Evolutionary conservation across 2,113 vertebrate species (phyloP).

Genomic region (Perognathus longimembris): DNA sequence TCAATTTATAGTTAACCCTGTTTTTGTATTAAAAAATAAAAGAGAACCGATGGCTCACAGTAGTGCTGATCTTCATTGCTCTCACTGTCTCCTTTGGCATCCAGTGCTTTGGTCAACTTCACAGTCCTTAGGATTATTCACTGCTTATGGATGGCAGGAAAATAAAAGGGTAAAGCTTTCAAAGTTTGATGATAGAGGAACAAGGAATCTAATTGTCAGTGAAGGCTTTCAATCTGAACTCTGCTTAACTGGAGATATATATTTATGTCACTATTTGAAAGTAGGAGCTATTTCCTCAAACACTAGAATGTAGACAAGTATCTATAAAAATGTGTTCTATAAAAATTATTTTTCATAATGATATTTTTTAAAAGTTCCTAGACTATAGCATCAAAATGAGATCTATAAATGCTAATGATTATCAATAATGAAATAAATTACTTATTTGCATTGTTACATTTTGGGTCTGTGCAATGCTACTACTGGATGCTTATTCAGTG

Average conservation of each 20-base stretch:
- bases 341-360: not conserved
- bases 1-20: not conserved
- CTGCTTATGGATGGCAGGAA: not conserved
- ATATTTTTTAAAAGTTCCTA: constrained; percentile 12
- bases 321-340: not conserved
- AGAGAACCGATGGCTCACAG: too few species aligned
- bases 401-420: not conserved
- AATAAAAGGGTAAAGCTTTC: not conserved
- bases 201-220: not conserved
- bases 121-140: not conserved
- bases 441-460: not conserved
- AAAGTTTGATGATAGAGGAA: not conserved
- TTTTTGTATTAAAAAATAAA: too few species aligned
- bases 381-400: not conserved
- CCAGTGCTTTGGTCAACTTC: not conserved
- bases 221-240: not conserved
- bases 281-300: not conserved
- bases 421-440: not conserved
- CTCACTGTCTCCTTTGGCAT: not conserved
- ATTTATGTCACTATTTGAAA: constrained; percentile 19
- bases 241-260: not conserved
- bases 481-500: not conserved
- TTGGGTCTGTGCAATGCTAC: not conserved
- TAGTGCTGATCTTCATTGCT: not conserved
- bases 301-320: not conserved